Evolutionary conservation across 2,797 vertebrate species (phyloP).

Genomic region (Mormyrops boulengeri): DNA sequence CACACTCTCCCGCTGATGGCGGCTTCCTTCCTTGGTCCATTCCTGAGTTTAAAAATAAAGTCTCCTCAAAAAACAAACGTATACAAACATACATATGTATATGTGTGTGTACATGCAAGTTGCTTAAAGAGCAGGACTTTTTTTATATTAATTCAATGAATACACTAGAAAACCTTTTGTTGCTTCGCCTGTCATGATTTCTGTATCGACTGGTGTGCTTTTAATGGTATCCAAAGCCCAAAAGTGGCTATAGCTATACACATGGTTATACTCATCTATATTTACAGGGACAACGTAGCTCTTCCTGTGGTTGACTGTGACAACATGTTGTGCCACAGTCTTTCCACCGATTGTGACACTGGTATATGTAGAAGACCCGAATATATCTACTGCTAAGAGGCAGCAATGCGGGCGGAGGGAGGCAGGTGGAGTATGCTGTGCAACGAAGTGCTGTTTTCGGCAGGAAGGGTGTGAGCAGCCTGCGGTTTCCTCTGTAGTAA

Average conservation of each 20-base stretch:
- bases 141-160: neutral
- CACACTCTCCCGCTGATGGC: neutral
- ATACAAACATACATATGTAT: neutral
- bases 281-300: neutral
- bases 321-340: neutral
- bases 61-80: neutral
- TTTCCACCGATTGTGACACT: neutral
- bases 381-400: neutral
- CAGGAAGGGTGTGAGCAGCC: constrained; percentile 25
- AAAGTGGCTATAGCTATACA: neutral
- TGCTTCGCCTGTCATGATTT: neutral
- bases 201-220: neutral
- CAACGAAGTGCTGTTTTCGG: neutral
- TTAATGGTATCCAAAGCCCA: neutral
- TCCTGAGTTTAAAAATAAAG: constrained; percentile 13
- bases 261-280: neutral
- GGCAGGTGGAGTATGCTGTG: neutral
- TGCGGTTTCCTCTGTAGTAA: constrained; percentile 27
- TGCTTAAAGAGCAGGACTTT: neutral
- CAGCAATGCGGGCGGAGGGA: neutral
- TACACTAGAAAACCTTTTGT: neutral
- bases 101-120: neutral
- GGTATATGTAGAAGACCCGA: neutral
- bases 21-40: constrained; percentile 21
- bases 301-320: neutral